Evolutionary conservation across 2,113 vertebrate genomes (phyloP).

Genomic region (Trinectes maculatus): DNA sequence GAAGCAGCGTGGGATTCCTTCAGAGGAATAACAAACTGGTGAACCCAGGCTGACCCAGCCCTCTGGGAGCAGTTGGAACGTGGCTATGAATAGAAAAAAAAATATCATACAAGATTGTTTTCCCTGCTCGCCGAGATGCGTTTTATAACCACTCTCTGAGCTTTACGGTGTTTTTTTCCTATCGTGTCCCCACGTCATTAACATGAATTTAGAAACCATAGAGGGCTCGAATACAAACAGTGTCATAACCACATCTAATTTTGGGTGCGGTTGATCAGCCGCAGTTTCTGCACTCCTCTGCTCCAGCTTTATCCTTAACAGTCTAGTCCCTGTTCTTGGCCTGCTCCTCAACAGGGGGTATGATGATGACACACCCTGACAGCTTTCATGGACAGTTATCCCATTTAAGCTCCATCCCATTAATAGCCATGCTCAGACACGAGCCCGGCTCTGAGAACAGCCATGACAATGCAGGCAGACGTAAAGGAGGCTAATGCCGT

Average conservation of each 20-base stretch:
- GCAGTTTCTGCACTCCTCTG: constrained; percentile 48
- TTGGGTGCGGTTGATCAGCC: background rate
- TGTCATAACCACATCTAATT: background rate
- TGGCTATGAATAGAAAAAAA: constrained; percentile 60
- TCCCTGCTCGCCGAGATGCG: constrained; percentile 13
- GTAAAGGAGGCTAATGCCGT: constrained; percentile 65
- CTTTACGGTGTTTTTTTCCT: constrained; percentile 1
- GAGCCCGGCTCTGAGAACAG: constrained; percentile 39
- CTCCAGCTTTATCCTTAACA: constrained; percentile 67
- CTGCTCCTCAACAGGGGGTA: constrained; percentile 57
- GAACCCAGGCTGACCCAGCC: constrained; percentile 49
- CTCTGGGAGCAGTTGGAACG: constrained; percentile 43
- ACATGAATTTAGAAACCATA: constrained; percentile 6
- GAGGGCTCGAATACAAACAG: constrained; percentile 2
- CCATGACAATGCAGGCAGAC: constrained; percentile 33
- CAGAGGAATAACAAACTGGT: constrained; percentile 63
- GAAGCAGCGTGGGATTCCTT: constrained; percentile 71
- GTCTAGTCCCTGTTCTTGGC: constrained; percentile 72
- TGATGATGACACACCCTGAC: constrained; percentile 61
- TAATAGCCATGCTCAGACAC: constrained; percentile 49
- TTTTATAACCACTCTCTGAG: constrained; percentile 16
- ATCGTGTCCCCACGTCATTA: background rate
- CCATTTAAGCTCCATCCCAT: constrained; percentile 66
- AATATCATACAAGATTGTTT: constrained; percentile 44
- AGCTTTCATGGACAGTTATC: constrained; percentile 62